Base-by-base conservation (phyloP, 2,113 vertebrate species). In the Sturnira hondurensis region DNA sequence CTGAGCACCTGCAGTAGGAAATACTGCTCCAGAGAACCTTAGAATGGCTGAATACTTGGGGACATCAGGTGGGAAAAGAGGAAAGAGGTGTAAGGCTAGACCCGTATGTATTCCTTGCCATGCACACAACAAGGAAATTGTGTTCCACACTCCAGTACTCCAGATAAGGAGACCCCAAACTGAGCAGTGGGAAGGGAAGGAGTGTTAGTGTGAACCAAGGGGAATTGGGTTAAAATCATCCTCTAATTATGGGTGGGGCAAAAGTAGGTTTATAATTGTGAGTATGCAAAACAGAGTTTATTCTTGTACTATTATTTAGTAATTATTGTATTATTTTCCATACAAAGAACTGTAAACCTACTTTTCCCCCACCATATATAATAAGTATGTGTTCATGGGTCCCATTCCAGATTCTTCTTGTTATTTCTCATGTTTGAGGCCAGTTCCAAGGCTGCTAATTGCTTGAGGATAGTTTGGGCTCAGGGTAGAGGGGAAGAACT, bases 71-170 rank as follows among this genome's bases (percentile, higher is more conserved):
- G 71, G 31, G 43, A 47, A 50, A 65, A 45, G 22, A 19, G 14
- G 52, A n/a, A 43, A 22, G 52, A 91, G 19, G 38, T 20, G 1
- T 2, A 8, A n/a, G 47, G 9, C 12, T 13, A 20, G 16, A 50
- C 41, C 1, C 20, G 24, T 4, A 2, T 33, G 15, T 3, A 17
- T 31, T 10, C 5, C 8, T 7, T 28, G 45, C 58, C 17, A 3
- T 17, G 50, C n/a, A 47, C 52, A 54, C 33, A 5, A 12, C 41
- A 14, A 68, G 31, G 17, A 45, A 50, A 16, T 0, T 28, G 13
- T 22, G 31, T 7, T 26, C 56, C 33, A 47, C 6, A 7, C 17
- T 50, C 13, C 2, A 33, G 36, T n/a, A 7, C 56, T 89, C 71
- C 45, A 31, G 33, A 17, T 12, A 50, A 5, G 11, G 83, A n/a